Percentiles rank a stretch among this genome's conserved stretches.
Conservation (phyloP, 64 coral and sea anemone species). For the Hydrozoanthus tunicans region DNA sequence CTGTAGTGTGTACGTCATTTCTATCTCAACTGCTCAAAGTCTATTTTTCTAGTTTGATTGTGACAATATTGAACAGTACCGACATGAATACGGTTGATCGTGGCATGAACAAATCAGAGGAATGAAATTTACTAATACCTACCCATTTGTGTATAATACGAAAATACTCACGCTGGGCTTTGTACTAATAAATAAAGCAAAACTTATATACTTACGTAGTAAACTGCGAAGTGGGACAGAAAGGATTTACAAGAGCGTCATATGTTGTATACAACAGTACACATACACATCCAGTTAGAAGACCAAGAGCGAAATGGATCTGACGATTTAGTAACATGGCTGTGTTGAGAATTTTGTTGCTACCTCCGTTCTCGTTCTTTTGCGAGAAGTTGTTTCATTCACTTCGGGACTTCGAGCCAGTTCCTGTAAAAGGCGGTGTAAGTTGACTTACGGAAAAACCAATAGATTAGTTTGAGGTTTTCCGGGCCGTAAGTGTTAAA, state of each 20-base stretch:
- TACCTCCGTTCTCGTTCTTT: background rate
- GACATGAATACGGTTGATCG: too few relatives aligned
- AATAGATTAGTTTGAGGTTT: background rate
- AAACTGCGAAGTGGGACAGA: background rate
- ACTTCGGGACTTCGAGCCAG: background rate
- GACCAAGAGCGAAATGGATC: background rate
- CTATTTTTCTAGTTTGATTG: too few relatives aligned
- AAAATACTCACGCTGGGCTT: background rate
- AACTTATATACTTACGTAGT: background rate
- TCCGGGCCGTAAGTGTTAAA: background rate
- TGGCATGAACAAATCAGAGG: too few relatives aligned
- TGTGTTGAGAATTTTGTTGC: background rate
- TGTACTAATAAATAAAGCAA: background rate
- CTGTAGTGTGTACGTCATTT: too few relatives aligned
- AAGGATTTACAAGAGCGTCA: background rate
- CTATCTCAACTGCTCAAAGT: too few relatives aligned
- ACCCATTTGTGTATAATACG: background rate
- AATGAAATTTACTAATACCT: too few relatives aligned
- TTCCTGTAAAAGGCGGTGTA: background rate
- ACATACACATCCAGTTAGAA: background rate
- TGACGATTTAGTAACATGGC: background rate
- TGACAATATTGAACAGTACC: too few relatives aligned
- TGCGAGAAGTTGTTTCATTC: background rate
- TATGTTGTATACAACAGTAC: constrained; percentile 3
- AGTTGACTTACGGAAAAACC: background rate